Evolutionary conservation across 2,888 invertebrate genomes (phyloP), one percentile per base, ranked within the genome.

Genomic region (Orchesellides sinensis): DNA sequence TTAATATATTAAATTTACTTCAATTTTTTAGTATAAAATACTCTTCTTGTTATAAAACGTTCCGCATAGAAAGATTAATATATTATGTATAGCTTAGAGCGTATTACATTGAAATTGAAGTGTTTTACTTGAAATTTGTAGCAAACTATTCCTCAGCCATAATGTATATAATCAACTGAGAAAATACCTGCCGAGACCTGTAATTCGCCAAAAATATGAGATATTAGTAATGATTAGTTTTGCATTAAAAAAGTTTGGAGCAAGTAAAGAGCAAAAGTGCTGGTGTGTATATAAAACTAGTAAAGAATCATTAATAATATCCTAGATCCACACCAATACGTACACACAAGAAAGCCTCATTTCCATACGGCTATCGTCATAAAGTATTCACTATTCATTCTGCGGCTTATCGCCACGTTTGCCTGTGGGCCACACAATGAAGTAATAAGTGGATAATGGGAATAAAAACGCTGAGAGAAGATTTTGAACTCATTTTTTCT

Each of bases 361-460:
- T 61, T 61, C 59, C 73, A 69, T 32, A 54, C 29, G 10, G 23
- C 65, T 27, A 27, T 49, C 47, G 47, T 32, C 70, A 23, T 35
- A 14, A 35, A 70, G 1, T 27, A 54, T 32, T 25, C 17, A 2
- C 40, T 35, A 17, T 54, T 66, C 65, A 54, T 65, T 74, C 49
- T 65, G 40, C 75, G 61, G 75, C 65, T 65, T 66, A 75, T 75
- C 75, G 66, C 74, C 61, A 61, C 73, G 40, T 32, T 40, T 74
- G 74, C 74, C 66, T 68, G 47, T 77, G 56, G 68, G 66, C 56
- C 59, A 25, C 21, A 77, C 56, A 68, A 77, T 77, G 77, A 77
- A 77, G 77, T 77, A 77, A 77, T 77, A 75, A 75, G 75, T 75
- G 75, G 75, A 75, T 75, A 77, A 77, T 77, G 59, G 59, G 77